Conservation (phyloP, 2,113 vertebrate genomes). For the Calidris pugnax region DNA sequence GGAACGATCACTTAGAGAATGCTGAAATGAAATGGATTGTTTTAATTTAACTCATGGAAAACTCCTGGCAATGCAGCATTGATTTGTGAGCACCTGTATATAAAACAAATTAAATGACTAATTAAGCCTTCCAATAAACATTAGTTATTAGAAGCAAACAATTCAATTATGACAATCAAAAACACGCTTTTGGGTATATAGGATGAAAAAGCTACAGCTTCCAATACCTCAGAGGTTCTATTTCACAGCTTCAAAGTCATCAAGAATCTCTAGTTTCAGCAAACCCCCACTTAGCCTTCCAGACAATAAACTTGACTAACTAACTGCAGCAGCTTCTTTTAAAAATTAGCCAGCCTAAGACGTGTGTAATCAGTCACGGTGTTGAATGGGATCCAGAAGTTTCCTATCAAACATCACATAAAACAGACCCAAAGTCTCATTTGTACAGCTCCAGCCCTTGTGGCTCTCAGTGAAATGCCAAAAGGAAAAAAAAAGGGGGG, state of each 20-base stretch:
- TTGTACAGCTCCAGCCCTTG: background rate
- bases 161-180: background rate
- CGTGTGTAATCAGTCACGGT: background rate
- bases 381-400: background rate
- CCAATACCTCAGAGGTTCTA: background rate
- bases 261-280: background rate
- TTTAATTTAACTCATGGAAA: background rate
- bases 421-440: background rate
- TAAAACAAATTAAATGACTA: background rate
- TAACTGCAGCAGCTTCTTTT: background rate
- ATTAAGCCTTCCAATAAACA: background rate
- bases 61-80: background rate
- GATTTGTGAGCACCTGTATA: background rate
- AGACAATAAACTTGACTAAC: background rate
- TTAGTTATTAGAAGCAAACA: background rate
- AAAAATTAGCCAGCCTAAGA: background rate
- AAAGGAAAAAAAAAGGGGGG: too few species aligned
- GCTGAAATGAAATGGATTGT: background rate
- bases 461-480: background rate
- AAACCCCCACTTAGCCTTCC: background rate
- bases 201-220: background rate
- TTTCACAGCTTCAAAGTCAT: background rate
- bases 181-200: background rate
- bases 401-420: background rate
- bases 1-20: too few species aligned